These are phyloP conservation scores for Caenorhabditis afra DNA, from an alignment of 2,888 invertebrate species.

Conservation along the genomic window DNA sequence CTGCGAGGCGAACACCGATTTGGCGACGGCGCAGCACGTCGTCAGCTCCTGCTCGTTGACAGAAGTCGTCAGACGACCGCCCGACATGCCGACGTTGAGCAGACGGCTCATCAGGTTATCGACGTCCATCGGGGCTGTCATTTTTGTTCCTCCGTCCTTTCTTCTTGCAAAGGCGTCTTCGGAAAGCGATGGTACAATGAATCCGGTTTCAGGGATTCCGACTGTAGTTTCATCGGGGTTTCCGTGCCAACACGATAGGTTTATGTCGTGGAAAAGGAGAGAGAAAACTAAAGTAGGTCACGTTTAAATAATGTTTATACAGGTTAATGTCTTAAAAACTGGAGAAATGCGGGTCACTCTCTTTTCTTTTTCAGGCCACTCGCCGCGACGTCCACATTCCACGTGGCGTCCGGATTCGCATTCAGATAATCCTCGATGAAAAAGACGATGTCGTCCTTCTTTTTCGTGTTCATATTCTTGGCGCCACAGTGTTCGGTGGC, in stretches of 20 bases:
- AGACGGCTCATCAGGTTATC: conserved; percentile 65
- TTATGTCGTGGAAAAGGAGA: no score
- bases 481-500: conserved; percentile 27
- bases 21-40: conserved; percentile 66
- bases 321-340: no score
- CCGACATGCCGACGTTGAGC: conserved; percentile 64
- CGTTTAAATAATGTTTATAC: no score
- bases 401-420: conserved; percentile 12
- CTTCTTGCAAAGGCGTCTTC: conserved; percentile 13
- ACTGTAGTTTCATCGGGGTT: no score
- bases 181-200: conserved; percentile 14
- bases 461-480: conserved; percentile 18
- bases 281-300: no score
- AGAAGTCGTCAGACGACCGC: conserved; percentile 63
- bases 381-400: conserved; percentile 12
- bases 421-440: conserved; percentile 29
- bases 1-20: conserved; percentile 71
- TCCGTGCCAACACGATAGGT: no score
- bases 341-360: background rate
- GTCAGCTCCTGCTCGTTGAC: conserved; percentile 68
- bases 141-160: conserved; percentile 34
- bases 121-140: conserved; percentile 52
- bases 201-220: no score
- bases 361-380: background rate
- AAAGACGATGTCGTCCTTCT: conserved; percentile 32